Evolutionary conservation across 2,888 invertebrate species (phyloP).

Genomic region (Lasioglossum leucozonium): DNA sequence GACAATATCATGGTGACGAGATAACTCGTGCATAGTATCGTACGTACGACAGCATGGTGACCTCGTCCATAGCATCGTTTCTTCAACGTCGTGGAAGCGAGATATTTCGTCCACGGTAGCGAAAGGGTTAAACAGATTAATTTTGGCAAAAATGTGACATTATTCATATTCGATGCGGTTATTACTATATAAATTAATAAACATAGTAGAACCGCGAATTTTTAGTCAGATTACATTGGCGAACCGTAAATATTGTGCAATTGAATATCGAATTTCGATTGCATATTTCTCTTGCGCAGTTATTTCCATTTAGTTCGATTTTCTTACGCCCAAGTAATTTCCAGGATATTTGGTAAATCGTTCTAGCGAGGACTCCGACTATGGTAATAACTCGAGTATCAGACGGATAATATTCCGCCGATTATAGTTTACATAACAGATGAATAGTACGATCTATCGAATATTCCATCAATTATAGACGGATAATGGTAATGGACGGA

Average conservation of each 20-base stretch:
- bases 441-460: background rate
- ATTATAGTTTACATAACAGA: background rate
- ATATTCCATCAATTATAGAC: background rate
- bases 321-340: background rate
- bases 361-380: background rate
- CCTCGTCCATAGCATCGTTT: too few species aligned
- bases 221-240: background rate
- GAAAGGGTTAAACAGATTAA: too few species aligned
- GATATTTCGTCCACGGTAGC: too few species aligned
- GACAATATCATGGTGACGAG: too few species aligned
- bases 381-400: background rate
- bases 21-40: too few species aligned
- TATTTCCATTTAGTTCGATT: background rate
- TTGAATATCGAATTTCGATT: background rate
- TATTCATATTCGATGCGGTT: too few species aligned
- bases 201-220: background rate
- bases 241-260: background rate
- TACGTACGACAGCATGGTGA: too few species aligned
- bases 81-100: too few species aligned
- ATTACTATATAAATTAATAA: too few species aligned
- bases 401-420: background rate
- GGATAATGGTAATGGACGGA: background rate
- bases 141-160: too few species aligned
- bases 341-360: background rate
- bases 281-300: background rate